Percentiles rank a stretch among this genome's conserved stretches.
These are phyloP conservation scores for Campoplex capitator DNA, from an alignment of 2,888 invertebrate genomes.

Conservation along the genomic window DNA sequence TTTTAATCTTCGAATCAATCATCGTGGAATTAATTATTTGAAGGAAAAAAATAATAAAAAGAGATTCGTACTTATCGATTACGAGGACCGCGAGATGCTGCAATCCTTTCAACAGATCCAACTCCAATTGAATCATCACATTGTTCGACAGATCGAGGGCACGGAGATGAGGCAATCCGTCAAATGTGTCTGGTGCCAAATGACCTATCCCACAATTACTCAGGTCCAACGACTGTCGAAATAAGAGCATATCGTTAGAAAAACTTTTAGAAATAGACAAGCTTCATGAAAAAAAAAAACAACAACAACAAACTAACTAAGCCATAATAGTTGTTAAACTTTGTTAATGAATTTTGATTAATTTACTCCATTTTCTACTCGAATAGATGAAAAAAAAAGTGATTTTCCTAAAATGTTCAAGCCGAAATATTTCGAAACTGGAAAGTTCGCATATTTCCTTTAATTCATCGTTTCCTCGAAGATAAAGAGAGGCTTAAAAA, in stretches of 20 bases:
- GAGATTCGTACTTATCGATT: constrained; percentile 73
- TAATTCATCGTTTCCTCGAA: not conserved
- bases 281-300: not conserved
- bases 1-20: not conserved
- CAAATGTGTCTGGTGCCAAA: constrained; percentile 76
- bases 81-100: constrained; percentile 72
- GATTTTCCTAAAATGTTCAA: not conserved
- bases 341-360: not conserved
- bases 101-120: constrained; percentile 67
- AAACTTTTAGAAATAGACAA: constrained; percentile 3
- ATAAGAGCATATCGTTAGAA: not conserved
- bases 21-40: not conserved
- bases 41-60: not conserved
- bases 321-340: not conserved
- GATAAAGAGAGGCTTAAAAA: not conserved
- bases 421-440: not conserved
- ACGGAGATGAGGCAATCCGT: constrained; percentile 75
- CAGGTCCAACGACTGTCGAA: constrained; percentile 76
- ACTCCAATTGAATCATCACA: constrained; percentile 76
- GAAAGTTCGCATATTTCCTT: not conserved
- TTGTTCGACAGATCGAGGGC: constrained; percentile 80
- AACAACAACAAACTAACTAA: not conserved
- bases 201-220: constrained; percentile 78
- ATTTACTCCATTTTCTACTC: not conserved
- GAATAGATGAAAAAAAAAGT: not conserved